Conservation (phyloP, 2,888 invertebrate species). For the Cantharis rufa region DNA sequence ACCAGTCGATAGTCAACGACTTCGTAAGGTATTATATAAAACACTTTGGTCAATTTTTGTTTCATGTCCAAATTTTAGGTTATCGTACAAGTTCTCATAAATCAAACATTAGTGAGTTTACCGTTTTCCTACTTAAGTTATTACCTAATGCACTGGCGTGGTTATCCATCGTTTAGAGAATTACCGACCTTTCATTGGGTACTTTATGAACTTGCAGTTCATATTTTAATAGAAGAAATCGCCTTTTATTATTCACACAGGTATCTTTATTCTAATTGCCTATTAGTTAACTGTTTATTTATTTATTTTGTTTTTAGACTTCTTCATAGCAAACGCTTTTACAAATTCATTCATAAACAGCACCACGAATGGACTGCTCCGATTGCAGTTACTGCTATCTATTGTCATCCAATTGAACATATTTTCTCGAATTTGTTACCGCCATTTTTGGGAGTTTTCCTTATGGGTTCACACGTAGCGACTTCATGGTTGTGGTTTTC, state of each 20-base stretch:
- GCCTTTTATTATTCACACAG: conserved; percentile 86
- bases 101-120: conserved; percentile 73
- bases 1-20: conserved; percentile 67
- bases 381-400: conserved; percentile 78
- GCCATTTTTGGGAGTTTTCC: conserved; percentile 73
- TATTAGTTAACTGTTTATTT: background rate
- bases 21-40: conserved; percentile 59
- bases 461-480: conserved; percentile 78
- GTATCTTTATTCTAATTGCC: conserved; percentile 47
- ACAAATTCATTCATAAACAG: conserved; percentile 81
- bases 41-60: background rate
- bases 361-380: conserved; percentile 91
- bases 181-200: conserved; percentile 81
- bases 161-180: conserved; percentile 67
- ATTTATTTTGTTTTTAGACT: conserved; percentile 57
- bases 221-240: conserved; percentile 77
- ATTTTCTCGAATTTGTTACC: conserved; percentile 78
- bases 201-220: conserved; percentile 72
- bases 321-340: conserved; percentile 73
- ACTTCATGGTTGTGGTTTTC: conserved; percentile 81
- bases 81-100: conserved; percentile 70
- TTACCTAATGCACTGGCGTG: conserved; percentile 68
- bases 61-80: conserved; percentile 56
- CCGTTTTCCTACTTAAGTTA: conserved; percentile 67
- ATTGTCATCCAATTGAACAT: conserved; percentile 80